A percentile compares a stretch with the other conserved stretches of the same genome.
phyloP scores from a whole-genome alignment of 2,797 vertebrate species.

The Diplodus sargus region DNA sequence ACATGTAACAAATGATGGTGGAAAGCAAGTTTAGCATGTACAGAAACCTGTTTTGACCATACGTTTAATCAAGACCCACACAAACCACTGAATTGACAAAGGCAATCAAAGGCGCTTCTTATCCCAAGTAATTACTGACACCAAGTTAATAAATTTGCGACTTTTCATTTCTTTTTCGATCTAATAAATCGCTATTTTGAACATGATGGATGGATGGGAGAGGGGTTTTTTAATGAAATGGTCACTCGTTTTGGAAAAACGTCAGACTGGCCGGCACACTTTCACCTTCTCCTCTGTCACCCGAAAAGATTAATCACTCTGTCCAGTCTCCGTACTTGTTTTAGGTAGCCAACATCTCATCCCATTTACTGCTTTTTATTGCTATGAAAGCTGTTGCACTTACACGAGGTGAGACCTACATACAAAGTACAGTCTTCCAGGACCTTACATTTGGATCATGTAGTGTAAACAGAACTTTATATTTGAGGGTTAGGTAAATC shows the following conservation, averaged over 20 bases:
- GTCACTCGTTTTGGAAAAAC: conserved; percentile 28
- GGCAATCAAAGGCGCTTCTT: neutral
- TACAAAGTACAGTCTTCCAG: neutral
- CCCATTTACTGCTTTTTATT: neutral
- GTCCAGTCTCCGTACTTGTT: conserved; percentile 13
- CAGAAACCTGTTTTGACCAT: neutral
- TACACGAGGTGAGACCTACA: neutral
- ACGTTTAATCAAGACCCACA: neutral
- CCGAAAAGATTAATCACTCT: conserved; percentile 4
- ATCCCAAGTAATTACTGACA: conserved; percentile 9
- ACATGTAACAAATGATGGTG: neutral
- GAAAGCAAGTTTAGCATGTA: neutral
- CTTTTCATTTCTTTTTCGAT: conserved; percentile 35
- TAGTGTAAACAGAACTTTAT: neutral
- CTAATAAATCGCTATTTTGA: conserved; percentile 36
- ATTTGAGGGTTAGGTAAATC: neutral
- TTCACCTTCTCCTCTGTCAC: conserved; percentile 12
- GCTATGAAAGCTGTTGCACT: neutral
- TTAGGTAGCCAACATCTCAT: neutral
- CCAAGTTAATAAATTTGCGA: conserved; percentile 4
- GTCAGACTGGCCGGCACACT: conserved; percentile 8
- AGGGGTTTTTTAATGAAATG: conserved; percentile 35
- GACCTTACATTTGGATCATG: conserved; percentile 7
- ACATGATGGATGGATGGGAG: conserved; percentile 34
- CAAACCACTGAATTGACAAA: neutral